Evolutionary conservation across 2,888 invertebrate genomes (phyloP).

Genomic region (Cheiracanthium punctorium): DNA sequence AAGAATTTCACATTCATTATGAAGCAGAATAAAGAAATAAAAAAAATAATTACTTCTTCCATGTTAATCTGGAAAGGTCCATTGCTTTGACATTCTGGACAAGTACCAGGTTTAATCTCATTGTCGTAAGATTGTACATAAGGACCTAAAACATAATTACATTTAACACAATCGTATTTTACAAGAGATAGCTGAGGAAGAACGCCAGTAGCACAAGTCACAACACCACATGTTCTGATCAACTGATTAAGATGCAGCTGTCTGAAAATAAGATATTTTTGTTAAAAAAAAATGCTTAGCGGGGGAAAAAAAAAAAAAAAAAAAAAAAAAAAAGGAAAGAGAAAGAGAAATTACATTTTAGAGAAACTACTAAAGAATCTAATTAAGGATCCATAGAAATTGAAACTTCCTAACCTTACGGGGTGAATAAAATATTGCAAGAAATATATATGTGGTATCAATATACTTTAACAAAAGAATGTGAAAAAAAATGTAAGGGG

Average conservation of each 20-base stretch:
- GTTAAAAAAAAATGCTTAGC: too few relatives aligned
- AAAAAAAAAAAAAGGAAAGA: background rate
- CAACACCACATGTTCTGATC: constrained; percentile 94
- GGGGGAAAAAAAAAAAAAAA: background rate
- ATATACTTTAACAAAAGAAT: too few relatives aligned
- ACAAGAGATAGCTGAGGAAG: constrained; percentile 96
- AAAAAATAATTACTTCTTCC: constrained; percentile 81
- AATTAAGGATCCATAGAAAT: too few relatives aligned
- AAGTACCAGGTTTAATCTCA: constrained; percentile 96
- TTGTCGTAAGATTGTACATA: constrained; percentile 94
- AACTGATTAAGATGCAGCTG: constrained; percentile 89
- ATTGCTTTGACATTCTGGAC: constrained; percentile 97
- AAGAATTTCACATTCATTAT: too few relatives aligned
- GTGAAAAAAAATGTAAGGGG: too few relatives aligned
- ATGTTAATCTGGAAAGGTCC: constrained; percentile 99
- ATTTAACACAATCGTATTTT: constrained; percentile 97
- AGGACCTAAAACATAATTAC: constrained; percentile 95
- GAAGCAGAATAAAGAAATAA: constrained; percentile 78
- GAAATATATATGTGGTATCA: too few relatives aligned
- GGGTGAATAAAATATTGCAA: too few relatives aligned
- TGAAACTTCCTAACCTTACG: too few relatives aligned
- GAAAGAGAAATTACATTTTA: background rate
- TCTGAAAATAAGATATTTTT: constrained; percentile 72
- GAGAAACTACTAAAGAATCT: too few relatives aligned
- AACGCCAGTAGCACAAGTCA: constrained; percentile 95